Evolutionary conservation across 2,888 invertebrate genomes (phyloP).

Genomic region (Ptychoptera albimana): DNA sequence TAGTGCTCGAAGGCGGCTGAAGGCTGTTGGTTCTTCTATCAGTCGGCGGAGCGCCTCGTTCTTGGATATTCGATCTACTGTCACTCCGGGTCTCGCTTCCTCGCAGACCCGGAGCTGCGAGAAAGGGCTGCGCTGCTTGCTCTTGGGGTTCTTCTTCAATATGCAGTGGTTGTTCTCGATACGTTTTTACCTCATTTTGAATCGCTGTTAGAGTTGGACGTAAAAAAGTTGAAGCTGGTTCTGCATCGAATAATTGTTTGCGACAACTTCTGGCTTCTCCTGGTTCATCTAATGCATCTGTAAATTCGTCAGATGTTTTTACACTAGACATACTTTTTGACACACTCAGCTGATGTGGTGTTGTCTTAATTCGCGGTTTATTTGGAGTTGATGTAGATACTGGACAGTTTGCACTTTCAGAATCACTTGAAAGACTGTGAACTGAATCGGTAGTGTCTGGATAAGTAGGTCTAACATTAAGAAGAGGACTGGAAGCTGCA

Average conservation of each 20-base stretch:
- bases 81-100: not conserved
- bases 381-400: conserved; percentile 33
- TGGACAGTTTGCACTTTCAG: conserved; percentile 38
- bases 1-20: conserved; percentile 19
- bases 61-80: not conserved
- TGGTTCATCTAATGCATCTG: conserved; percentile 33
- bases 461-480: conserved; percentile 43
- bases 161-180: conserved; percentile 15
- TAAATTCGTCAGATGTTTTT: conserved; percentile 21
- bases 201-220: conserved; percentile 36
- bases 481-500: conserved; percentile 52
- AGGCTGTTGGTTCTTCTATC: conserved; percentile 17
- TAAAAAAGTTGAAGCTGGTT: conserved; percentile 16
- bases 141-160: conserved; percentile 11
- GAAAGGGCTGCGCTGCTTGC: not conserved
- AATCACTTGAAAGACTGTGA: conserved; percentile 49
- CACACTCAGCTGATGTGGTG: conserved; percentile 34
- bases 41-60: not conserved
- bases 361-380: conserved; percentile 37
- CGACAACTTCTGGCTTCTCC: conserved; percentile 32
- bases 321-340: conserved; percentile 48
- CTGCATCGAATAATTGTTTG: not conserved
- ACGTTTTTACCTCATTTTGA: conserved; percentile 33
- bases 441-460: conserved; percentile 50
- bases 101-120: not conserved